Evolutionary conservation across 2,113 vertebrate species (phyloP).

Genomic region (Rana temporaria): DNA sequence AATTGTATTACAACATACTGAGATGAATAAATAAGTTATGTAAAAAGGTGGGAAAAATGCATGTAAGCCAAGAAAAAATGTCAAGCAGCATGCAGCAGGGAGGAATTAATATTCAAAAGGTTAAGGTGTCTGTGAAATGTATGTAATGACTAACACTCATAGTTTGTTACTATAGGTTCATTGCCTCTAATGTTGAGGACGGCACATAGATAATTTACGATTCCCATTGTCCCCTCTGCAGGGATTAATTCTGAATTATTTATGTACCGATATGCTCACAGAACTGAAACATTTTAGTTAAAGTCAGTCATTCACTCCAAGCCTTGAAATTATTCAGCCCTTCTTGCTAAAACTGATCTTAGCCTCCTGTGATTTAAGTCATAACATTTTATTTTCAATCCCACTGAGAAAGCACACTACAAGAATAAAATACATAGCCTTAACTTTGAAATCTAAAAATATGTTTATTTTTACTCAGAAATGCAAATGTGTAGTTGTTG

Average conservation of each 20-base stretch:
- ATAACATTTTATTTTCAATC: conserved; percentile 92
- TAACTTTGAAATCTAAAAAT: conserved; percentile 45
- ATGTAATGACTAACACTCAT: conserved; percentile 93
- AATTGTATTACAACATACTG: conserved; percentile 42
- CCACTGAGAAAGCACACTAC: conserved; percentile 79
- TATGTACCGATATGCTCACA: conserved; percentile 93
- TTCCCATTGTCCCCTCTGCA: conserved; percentile 93
- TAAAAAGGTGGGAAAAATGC: conserved; percentile 53
- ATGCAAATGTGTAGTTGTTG: conserved; percentile 39
- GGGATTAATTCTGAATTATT: conserved; percentile 99
- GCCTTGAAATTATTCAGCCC: conserved; percentile 91
- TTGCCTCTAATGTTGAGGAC: conserved; percentile 88
- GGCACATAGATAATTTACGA: conserved; percentile 95
- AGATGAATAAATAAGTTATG: conserved; percentile 50
- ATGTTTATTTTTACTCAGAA: conserved; percentile 42
- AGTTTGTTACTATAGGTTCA: conserved; percentile 95
- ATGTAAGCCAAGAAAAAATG: conserved; percentile 58
- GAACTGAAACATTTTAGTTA: conserved; percentile 98
- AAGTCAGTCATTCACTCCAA: conserved; percentile 93
- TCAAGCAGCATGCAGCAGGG: conserved; percentile 73
- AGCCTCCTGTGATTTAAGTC: conserved; percentile 98
- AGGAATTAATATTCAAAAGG: conserved; percentile 93
- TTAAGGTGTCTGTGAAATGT: conserved; percentile 91
- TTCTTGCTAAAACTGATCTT: conserved; percentile 93
- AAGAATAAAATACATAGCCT: conserved; percentile 75